phyloP scores from a whole-genome alignment of 2,113 vertebrate genomes.

The Lontra canadensis region DNA sequence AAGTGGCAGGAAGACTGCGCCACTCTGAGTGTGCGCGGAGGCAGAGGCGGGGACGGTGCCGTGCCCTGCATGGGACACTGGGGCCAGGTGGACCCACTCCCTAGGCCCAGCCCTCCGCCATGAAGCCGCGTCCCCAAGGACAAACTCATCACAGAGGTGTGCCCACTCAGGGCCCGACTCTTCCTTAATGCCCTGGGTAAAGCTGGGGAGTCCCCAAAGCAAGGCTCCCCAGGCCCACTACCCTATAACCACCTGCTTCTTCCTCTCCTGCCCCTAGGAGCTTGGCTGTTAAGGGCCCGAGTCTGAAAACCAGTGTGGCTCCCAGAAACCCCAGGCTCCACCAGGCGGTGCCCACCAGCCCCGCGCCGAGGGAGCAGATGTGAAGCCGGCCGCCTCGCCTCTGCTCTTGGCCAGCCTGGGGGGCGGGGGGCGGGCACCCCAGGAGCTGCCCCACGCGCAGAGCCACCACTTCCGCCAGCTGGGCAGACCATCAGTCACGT shows the following conservation, averaged over 20 bases:
- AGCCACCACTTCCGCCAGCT: neutral
- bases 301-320: neutral
- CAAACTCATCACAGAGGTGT: neutral
- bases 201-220: neutral
- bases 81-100: too few relatives aligned
- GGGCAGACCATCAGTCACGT: accelerated
- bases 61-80: accelerated
- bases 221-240: too few relatives aligned
- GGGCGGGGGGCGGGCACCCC: neutral
- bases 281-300: neutral
- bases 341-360: too few relatives aligned
- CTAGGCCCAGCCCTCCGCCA: neutral
- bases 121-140: neutral
- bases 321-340: neutral
- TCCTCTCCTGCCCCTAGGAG: too few relatives aligned
- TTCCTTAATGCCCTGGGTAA: neutral
- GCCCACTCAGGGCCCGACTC: neutral
- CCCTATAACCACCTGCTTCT: neutral
- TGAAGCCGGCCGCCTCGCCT: accelerated
- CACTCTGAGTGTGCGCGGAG: accelerated
- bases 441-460: neutral
- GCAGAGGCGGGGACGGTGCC: neutral
- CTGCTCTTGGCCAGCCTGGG: neutral
- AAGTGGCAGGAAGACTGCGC: accelerated
- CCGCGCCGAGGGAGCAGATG: accelerated